phyloP scores from a whole-genome alignment of 2,113 vertebrate species.

The Percina caprodes region DNA sequence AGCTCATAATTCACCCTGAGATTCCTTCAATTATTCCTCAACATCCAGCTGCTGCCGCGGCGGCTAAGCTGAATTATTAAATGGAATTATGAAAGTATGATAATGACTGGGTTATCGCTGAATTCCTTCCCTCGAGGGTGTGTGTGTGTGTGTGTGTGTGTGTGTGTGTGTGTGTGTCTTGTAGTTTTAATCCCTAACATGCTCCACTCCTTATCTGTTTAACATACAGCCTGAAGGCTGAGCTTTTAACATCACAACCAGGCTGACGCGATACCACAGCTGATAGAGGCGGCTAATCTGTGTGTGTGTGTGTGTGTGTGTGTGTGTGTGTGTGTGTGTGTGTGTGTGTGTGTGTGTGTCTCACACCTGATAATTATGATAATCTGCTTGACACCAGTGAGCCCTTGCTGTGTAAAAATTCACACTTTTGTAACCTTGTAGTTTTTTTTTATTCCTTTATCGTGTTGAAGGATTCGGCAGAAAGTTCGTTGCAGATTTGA shows the following conservation, averaged over 20 bases:
- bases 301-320: constrained; percentile 38
- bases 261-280: constrained; percentile 56
- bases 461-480: constrained; percentile 27
- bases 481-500: constrained; percentile 11
- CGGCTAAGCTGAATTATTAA: constrained; percentile 69
- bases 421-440: constrained; percentile 40
- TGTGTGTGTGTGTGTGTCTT: constrained; percentile 61
- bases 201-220: constrained; percentile 74
- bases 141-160: constrained; percentile 29
- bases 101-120: constrained; percentile 73
- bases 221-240: constrained; percentile 75
- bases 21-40: constrained; percentile 72
- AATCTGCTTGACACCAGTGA: constrained; percentile 34
- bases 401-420: background rate
- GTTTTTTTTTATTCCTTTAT: constrained; percentile 40
- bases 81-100: constrained; percentile 76
- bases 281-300: constrained; percentile 59
- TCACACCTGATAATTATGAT: constrained; percentile 2
- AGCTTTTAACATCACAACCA: constrained; percentile 74
- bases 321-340: constrained; percentile 22
- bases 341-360: background rate
- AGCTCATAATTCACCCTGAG: constrained; percentile 48
- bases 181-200: constrained; percentile 74
- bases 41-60: constrained; percentile 55
- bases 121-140: constrained; percentile 52